Conservation (phyloP, 2,888 invertebrate genomes). For the Parnassius glacialis region DNA sequence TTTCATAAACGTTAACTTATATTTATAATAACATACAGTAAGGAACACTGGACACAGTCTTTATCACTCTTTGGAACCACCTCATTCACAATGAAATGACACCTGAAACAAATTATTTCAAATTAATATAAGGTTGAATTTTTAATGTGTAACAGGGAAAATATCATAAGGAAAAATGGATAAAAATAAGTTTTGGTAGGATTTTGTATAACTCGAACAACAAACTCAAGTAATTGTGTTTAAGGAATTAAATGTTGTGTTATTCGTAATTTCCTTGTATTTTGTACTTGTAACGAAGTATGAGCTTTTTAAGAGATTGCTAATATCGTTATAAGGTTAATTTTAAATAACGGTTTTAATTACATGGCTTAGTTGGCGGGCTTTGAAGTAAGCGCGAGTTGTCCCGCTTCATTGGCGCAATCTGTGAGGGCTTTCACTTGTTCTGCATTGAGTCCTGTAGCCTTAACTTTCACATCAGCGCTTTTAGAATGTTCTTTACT, state of each 20-base stretch:
- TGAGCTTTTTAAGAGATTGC: background rate
- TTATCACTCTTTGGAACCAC: conserved; percentile 74
- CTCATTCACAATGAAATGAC: conserved; percentile 60
- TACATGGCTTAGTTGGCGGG: conserved; percentile 71
- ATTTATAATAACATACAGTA: conserved; percentile 63
- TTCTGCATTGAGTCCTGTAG: conserved; percentile 67
- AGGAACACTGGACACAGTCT: conserved; percentile 80
- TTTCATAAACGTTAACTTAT: conserved; percentile 58
- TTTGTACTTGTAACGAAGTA: conserved; percentile 25
- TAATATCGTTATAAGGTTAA: background rate
- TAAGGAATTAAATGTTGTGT: conserved; percentile 36
- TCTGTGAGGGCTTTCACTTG: conserved; percentile 75
- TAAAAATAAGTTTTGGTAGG: conserved; percentile 3
- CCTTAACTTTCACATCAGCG: conserved; percentile 75
- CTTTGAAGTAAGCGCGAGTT: conserved; percentile 73
- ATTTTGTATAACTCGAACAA: conserved; percentile 29
- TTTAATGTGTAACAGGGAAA: background rate
- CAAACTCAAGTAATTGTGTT: conserved; percentile 10
- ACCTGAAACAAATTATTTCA: conserved; percentile 68
- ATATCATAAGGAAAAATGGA: background rate
- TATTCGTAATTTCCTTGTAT: conserved; percentile 41
- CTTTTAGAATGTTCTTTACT: conserved; percentile 74
- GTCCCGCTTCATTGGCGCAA: conserved; percentile 74
- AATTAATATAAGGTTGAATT: conserved; percentile 26
- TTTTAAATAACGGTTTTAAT: conserved; percentile 39